Conservation (phyloP, 2,113 vertebrate species). For the Misgurnus anguillicaudatus region DNA sequence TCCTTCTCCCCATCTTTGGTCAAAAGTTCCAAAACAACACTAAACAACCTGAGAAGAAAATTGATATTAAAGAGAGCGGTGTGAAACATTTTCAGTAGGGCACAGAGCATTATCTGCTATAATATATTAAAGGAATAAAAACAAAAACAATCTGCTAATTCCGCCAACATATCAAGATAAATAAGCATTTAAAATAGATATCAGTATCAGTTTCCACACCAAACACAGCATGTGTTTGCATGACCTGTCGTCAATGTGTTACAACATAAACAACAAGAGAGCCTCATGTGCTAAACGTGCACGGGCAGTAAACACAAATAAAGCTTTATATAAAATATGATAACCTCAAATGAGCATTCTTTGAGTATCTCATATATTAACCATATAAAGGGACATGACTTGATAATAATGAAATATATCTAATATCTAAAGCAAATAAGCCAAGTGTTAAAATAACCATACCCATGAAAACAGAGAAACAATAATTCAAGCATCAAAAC, state of each 20-base stretch:
- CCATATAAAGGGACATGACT: too few species aligned
- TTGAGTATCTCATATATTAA: not conserved
- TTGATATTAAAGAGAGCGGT: not conserved
- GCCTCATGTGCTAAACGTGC: not conserved
- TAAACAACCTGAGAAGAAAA: conserved; percentile 86
- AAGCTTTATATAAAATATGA: conserved; percentile 6
- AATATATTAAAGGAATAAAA: not conserved
- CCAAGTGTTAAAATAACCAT: too few species aligned
- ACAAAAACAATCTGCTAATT: not conserved
- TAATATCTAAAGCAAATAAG: too few species aligned
- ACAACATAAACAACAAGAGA: conserved; percentile 1
- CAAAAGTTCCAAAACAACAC: conserved; percentile 98
- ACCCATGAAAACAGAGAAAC: too few species aligned
- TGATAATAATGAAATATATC: too few species aligned
- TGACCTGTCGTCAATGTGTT: not conserved
- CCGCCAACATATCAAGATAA: not conserved
- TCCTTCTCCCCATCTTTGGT: conserved; percentile 82
- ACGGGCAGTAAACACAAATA: not conserved
- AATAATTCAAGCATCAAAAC: too few species aligned
- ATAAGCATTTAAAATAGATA: too few species aligned
- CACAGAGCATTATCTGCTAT: too few species aligned
- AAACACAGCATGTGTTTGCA: not conserved
- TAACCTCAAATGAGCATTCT: not conserved
- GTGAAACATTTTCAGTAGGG: too few species aligned
- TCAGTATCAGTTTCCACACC: too few species aligned